A percentile compares a stretch with the other conserved stretches of the same genome.
Evolutionary conservation across 1,140 invertebrate genomes (phyloP).

Genomic region (Ladona fulva): DNA sequence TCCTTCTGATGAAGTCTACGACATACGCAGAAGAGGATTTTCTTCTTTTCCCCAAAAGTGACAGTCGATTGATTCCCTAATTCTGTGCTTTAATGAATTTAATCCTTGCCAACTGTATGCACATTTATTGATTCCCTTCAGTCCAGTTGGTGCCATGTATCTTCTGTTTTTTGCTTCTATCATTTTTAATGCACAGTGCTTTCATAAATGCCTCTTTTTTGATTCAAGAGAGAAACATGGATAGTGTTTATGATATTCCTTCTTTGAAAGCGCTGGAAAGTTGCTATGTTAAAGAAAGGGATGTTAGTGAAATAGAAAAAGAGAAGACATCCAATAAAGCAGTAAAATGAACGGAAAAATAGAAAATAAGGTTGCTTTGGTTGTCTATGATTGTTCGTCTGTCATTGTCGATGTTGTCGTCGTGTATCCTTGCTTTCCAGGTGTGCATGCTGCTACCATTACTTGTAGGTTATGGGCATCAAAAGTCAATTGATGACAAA

Average conservation of each 20-base stretch:
- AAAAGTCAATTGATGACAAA: conserved; percentile 17
- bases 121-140: background rate
- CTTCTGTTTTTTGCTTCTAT: conserved; percentile 6
- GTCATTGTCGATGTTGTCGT: conserved; percentile 20
- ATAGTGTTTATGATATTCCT: background rate
- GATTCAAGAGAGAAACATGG: conserved; percentile 9
- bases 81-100: background rate
- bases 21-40: background rate
- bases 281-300: background rate
- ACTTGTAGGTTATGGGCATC: conserved; percentile 24
- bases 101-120: background rate
- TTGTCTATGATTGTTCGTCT: conserved; percentile 24
- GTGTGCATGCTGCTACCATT: conserved; percentile 25
- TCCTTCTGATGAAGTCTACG: background rate
- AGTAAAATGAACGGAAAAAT: conserved; percentile 16
- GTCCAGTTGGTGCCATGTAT: conserved; percentile 7
- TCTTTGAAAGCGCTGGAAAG: conserved; percentile 4
- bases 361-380: conserved; percentile 25
- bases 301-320: background rate
- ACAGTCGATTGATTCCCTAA: background rate
- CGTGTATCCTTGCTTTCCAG: conserved; percentile 24
- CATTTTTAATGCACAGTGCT: conserved; percentile 2
- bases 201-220: conserved; percentile 5
- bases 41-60: background rate
- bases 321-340: background rate